Evolutionary conservation across 1,140 invertebrate genomes (phyloP).

Genomic region (Cotesia vestalis): DNA sequence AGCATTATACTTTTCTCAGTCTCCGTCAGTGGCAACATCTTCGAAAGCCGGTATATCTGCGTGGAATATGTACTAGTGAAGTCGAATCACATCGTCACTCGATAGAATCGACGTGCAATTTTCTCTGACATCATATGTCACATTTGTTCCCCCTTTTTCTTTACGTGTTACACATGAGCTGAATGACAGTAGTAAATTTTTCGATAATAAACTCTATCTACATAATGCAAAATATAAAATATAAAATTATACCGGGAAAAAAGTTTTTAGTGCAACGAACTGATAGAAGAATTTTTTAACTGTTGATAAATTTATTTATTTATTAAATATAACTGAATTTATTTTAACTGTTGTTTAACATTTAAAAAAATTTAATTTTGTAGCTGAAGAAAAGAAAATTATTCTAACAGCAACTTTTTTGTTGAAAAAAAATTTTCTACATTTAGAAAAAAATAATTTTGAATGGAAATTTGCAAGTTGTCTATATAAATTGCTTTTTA

Average conservation of each 20-base stretch:
- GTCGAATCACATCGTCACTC: conserved; percentile 28
- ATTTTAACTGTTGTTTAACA: too few species aligned
- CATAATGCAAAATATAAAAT: conserved; percentile 3
- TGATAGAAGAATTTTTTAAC: too few species aligned
- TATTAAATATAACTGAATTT: too few species aligned
- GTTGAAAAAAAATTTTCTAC: too few species aligned
- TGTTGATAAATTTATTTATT: too few species aligned
- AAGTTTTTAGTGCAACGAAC: too few species aligned
- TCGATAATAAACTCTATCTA: conserved; percentile 7
- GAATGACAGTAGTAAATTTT: not conserved
- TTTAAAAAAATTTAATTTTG: too few species aligned
- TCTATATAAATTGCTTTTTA: too few species aligned
- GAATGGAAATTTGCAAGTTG: too few species aligned
- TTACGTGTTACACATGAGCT: not conserved
- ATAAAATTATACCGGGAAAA: not conserved
- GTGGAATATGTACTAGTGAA: conserved; percentile 15
- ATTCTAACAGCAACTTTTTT: too few species aligned
- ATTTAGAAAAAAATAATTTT: too few species aligned
- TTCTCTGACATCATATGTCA: conserved; percentile 18
- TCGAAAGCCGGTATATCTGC: conserved; percentile 15
- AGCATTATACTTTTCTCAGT: conserved; percentile 1
- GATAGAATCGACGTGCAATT: conserved; percentile 27
- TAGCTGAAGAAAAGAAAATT: too few species aligned
- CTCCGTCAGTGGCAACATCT: not conserved
- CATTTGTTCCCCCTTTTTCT: conserved; percentile 2